phyloP scores from a whole-genome alignment of 2,888 invertebrate genomes.

The Ditylenchus weischeri region DNA sequence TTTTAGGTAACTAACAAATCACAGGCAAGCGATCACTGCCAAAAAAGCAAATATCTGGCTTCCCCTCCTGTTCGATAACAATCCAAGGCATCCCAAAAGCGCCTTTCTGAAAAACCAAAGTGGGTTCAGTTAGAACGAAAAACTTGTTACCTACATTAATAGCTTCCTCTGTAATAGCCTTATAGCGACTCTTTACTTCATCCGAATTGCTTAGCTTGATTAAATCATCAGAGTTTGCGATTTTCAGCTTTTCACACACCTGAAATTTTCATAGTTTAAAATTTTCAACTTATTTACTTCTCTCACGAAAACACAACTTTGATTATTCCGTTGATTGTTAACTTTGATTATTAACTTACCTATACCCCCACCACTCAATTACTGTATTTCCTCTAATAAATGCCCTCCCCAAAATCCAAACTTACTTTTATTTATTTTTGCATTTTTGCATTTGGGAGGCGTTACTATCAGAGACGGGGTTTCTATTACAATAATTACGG shows the following conservation, averaged over 20 bases:
- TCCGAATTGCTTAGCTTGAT: constrained; percentile 27
- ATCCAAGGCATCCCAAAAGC: constrained; percentile 53
- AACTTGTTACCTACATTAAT: constrained; percentile 4
- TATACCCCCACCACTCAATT: too few species aligned
- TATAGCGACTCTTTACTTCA: constrained; percentile 27
- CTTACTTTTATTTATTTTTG: too few species aligned
- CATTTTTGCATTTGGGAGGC: too few species aligned
- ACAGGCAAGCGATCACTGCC: constrained; percentile 46
- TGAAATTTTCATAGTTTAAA: constrained; percentile 10
- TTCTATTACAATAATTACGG: too few species aligned
- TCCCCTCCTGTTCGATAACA: constrained; percentile 32
- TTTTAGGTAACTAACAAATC: constrained; percentile 26
- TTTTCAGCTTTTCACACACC: constrained; percentile 29
- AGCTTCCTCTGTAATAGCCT: constrained; percentile 31
- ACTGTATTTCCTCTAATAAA: too few species aligned
- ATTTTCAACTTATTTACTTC: background rate
- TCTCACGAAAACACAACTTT: too few species aligned
- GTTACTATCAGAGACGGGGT: too few species aligned
- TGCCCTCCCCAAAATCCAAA: too few species aligned
- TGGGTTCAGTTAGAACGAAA: background rate
- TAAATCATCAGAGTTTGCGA: constrained; percentile 28
- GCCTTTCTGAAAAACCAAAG: constrained; percentile 17
- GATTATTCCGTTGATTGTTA: too few species aligned
- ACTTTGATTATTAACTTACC: too few species aligned
- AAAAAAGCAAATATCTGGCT: constrained; percentile 39